Conservation (phyloP, 2,113 vertebrate species). For the Hemibagrus wyckioides region DNA sequence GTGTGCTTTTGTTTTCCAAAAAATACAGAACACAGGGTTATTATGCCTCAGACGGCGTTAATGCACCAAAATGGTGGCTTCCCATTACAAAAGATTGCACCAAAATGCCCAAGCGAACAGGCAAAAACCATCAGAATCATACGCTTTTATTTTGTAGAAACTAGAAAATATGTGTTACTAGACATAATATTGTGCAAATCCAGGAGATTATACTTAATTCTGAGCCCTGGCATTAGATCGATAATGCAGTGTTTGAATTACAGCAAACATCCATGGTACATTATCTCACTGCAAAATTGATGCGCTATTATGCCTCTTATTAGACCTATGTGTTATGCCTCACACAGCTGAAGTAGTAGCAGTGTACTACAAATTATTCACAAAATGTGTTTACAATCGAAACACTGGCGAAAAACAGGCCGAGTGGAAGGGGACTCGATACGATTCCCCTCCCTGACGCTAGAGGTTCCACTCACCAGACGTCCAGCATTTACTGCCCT, state of each 20-base stretch:
- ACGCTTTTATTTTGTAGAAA: not conserved
- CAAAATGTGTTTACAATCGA: not conserved
- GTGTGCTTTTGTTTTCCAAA: not conserved
- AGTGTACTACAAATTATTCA: not conserved
- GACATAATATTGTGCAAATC: not conserved
- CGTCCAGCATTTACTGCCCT: not conserved
- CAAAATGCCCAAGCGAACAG: slow-evolving; percentile 4
- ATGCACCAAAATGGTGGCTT: slow-evolving; percentile 21
- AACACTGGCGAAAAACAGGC: not conserved
- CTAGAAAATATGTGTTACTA: not conserved
- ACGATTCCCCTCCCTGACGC: not conserved
- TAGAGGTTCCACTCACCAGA: not conserved
- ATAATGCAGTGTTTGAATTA: slow-evolving; percentile 3
- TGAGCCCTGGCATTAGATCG: not conserved
- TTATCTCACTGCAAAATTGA: not conserved
- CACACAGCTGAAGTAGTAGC: not conserved
- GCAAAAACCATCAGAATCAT: slow-evolving; percentile 14
- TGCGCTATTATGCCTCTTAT: not conserved
- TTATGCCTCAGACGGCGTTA: not conserved
- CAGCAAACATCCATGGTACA: not conserved
- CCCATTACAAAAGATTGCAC: slow-evolving; percentile 8
- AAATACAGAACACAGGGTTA: not conserved
- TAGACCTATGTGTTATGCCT: not conserved
- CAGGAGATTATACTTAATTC: slow-evolving; percentile 5
- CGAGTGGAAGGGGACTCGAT: not conserved